Base-by-base conservation (phyloP, 2,113 vertebrate genomes). In the Saccopteryx bilineata region DNA sequence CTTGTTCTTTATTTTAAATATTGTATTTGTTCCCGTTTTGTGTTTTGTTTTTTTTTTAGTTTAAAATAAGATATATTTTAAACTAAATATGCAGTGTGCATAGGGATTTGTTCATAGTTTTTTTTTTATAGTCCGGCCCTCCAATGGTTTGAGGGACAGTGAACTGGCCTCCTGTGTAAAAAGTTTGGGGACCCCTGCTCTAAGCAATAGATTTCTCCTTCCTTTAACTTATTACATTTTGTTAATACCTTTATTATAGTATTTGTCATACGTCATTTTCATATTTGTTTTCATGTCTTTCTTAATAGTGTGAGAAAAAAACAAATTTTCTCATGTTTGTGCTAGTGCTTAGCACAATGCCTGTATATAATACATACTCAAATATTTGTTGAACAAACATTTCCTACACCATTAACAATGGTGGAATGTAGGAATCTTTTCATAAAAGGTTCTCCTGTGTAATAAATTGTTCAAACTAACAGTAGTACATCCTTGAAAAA, bases 361-460 rank as follows among this genome's bases (percentile, higher is more conserved):
- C 46, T 2, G 18, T 46, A 92, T 74, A 46, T 52, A 72, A 65
- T 2, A 81, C 52, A 61, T 26, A 68, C 31, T 61, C 88, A 97
- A 95, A 91, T 94, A 95, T 83, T 83, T 75, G 65, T 50, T 91
- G 60, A 94, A 83, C 54, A 94, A 86, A 91, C 66, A 93, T 54
- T 61, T 68, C 85, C n/a, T 72, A 82, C 21, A 85, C 31, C 72
- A 94, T 83, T 90, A 94, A 81, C 66, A 94, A 86, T 33, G 14
- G 39, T 39, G 39, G 39, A 39, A 39, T 39, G 39, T 39, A 39
- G 39, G 39, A 69, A 48, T 82, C 58, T 94, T 61, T 80, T 23
- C 82, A 84, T 80, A 85, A 95, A 88, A 71, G 71, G 61, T 61
- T 82, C 61, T 92, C 61, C 58, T 71, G 46, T 19, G 23, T 56